phyloP scores from a whole-genome alignment of 1,140 invertebrate genomes.

The Atopsyche davidsoni region DNA sequence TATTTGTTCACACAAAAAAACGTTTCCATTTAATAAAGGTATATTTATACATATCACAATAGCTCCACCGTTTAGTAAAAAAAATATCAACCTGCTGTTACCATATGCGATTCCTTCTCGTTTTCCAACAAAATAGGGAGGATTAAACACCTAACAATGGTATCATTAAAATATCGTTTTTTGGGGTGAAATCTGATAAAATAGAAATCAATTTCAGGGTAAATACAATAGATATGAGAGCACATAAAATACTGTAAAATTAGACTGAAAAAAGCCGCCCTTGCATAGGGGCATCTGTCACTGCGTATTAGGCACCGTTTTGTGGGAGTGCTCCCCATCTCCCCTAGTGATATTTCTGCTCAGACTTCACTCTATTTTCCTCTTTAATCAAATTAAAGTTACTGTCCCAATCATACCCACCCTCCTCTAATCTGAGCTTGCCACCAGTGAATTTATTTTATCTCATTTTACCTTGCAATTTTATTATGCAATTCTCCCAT shows the following conservation, averaged over 20 bases:
- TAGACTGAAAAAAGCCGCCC: conserved; percentile 22
- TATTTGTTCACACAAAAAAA: too few relatives aligned
- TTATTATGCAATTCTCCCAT: too few relatives aligned
- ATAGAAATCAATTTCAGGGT: conserved; percentile 19
- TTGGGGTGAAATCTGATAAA: conserved; percentile 26
- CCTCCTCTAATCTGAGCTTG: conserved; percentile 6
- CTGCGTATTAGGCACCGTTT: conserved; percentile 22
- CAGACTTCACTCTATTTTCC: conserved; percentile 13
- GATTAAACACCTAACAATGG: conserved; percentile 12
- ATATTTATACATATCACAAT: too few relatives aligned
- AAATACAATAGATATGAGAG: conserved; percentile 6
- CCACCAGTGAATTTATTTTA: too few relatives aligned
- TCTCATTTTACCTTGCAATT: too few relatives aligned
- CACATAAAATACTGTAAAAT: conserved; percentile 21
- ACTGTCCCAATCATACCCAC: conserved; percentile 13
- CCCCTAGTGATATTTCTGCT: conserved; percentile 2
- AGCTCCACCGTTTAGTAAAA: too few relatives aligned
- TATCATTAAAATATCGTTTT: conserved; percentile 30
- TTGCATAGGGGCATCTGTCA: conserved; percentile 24
- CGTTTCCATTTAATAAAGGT: too few relatives aligned
- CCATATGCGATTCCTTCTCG: conserved; percentile 4
- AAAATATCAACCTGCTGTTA: conserved; percentile 15
- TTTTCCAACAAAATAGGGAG: conserved; percentile 12
- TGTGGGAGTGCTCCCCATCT: conserved; percentile 18
- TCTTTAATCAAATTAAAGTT: conserved; percentile 27